Evolutionary conservation across 2,888 invertebrate genomes (phyloP).

Genomic region (Mimachlamys varia): DNA sequence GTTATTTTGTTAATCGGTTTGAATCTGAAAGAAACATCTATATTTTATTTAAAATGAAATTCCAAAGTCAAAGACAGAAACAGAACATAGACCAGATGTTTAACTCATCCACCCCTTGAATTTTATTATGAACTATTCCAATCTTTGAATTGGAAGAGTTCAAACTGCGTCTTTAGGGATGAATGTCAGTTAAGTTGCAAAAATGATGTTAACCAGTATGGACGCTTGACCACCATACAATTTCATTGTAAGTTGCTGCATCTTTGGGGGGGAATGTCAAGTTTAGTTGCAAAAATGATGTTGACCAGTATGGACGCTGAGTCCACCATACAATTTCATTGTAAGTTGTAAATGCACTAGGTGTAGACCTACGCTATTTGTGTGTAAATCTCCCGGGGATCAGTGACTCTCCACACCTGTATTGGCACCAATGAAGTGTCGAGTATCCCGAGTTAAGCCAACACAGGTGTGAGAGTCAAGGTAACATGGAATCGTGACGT

Average conservation of each 20-base stretch:
- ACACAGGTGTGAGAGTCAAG: neutral
- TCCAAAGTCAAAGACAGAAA: too few species aligned
- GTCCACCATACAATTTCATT: neutral
- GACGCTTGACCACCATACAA: neutral
- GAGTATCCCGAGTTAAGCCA: neutral
- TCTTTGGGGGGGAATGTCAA: too few species aligned
- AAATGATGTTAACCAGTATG: neutral
- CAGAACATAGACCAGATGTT: too few species aligned
- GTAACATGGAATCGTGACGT: neutral
- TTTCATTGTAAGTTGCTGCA: too few species aligned
- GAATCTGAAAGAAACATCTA: too few species aligned
- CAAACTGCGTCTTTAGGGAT: too few species aligned
- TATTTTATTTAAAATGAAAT: too few species aligned
- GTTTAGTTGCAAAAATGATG: neutral
- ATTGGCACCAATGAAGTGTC: neutral
- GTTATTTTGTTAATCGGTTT: too few species aligned
- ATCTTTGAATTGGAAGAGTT: too few species aligned
- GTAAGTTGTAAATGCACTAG: too few species aligned
- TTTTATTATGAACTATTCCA: too few species aligned
- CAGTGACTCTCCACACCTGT: constrained; percentile 20
- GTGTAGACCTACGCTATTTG: neutral
- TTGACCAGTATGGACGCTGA: neutral
- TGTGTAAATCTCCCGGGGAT: neutral
- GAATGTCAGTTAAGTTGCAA: neutral
- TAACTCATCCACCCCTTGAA: too few species aligned